A percentile compares a stretch with the other conserved stretches of the same genome.
Conservation (phyloP, 64 coral and sea anemone species). For the Orbicella faveolata region DNA sequence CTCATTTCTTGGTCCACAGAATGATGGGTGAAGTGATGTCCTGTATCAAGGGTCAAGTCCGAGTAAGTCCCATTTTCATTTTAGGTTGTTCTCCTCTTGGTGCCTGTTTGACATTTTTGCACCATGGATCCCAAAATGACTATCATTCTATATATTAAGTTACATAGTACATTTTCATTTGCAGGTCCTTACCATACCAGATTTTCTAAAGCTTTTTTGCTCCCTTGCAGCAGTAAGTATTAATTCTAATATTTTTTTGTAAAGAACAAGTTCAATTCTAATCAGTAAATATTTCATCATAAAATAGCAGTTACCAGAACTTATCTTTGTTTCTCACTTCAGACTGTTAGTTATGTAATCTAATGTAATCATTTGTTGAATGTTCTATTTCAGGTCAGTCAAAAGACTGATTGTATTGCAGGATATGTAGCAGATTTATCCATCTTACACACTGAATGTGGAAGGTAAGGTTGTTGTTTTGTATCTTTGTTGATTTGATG, state of each 20-base stretch:
- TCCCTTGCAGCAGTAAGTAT: constrained; percentile 83
- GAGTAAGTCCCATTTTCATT: constrained; percentile 51
- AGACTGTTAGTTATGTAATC: too few relatives aligned
- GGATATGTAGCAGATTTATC: constrained; percentile 85
- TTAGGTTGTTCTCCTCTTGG: background rate
- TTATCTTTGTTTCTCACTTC: too few relatives aligned
- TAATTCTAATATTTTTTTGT: background rate
- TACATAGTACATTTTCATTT: background rate
- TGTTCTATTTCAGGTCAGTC: constrained; percentile 61
- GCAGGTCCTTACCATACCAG: constrained; percentile 81
- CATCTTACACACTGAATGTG: constrained; percentile 93
- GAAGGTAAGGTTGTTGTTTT: constrained; percentile 51
- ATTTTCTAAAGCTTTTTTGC: constrained; percentile 72
- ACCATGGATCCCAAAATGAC: too few relatives aligned
- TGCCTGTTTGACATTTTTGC: too few relatives aligned
- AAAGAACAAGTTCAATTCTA: too few relatives aligned
- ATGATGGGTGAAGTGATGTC: constrained; percentile 98
- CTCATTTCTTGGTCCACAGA: constrained; percentile 12
- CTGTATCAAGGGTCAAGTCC: constrained; percentile 84
- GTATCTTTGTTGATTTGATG: background rate
- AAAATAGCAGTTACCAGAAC: too few relatives aligned
- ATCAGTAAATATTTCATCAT: too few relatives aligned
- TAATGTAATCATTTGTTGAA: too few relatives aligned
- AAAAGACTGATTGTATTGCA: constrained; percentile 82
- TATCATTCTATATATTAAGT: too few relatives aligned